Evolutionary conservation across 1,140 invertebrate species (phyloP).

Genomic region (Trialeurodes vaporariorum): DNA sequence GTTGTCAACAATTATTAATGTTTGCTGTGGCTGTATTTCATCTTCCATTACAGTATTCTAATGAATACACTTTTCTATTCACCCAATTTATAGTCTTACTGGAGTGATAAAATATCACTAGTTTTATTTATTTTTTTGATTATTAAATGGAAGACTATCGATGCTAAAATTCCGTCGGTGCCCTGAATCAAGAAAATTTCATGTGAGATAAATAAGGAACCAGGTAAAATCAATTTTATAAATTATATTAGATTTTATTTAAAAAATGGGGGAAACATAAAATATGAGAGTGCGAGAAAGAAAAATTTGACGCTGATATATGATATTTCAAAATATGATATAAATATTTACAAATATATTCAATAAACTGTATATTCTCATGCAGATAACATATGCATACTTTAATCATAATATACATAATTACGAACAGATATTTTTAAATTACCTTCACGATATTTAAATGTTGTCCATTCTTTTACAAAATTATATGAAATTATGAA

Average conservation of each 20-base stretch:
- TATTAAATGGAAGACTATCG: too few species aligned
- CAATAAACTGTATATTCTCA: not conserved
- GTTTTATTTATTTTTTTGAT: too few species aligned
- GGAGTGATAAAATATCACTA: too few species aligned
- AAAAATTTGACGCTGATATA: not conserved
- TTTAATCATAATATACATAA: not conserved
- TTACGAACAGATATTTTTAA: not conserved
- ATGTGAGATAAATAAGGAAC: too few species aligned
- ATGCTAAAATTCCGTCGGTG: too few species aligned
- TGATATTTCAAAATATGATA: not conserved
- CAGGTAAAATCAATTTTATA: slow-evolving; percentile 1
- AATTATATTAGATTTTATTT: not conserved
- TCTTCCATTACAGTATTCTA: too few species aligned
- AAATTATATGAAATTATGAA: too few species aligned
- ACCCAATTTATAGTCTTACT: too few species aligned
- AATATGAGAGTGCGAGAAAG: not conserved
- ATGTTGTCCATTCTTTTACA: not conserved
- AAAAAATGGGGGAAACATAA: not conserved
- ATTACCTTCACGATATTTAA: not conserved
- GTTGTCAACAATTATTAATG: too few species aligned
- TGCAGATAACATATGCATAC: not conserved
- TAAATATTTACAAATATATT: not conserved
- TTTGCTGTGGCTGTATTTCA: too few species aligned
- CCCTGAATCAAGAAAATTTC: too few species aligned
- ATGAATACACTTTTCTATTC: too few species aligned